Conservation (phyloP, 2,797 vertebrate species). For the Argyrosomus regius region DNA sequence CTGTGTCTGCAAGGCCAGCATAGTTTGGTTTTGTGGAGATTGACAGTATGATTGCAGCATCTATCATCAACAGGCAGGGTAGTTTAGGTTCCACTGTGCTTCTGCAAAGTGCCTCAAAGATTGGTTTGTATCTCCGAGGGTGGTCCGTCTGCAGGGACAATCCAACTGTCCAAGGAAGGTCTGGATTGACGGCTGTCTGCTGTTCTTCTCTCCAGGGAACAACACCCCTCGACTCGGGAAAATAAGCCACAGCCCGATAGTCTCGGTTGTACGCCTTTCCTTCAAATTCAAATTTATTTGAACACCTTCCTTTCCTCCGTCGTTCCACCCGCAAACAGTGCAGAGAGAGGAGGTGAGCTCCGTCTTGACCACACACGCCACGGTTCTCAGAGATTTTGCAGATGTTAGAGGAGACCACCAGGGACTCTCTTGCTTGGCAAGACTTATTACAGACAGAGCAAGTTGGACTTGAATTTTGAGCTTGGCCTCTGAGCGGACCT, state of each 20-base stretch:
- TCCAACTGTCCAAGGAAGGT: conserved; percentile 1
- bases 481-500: background rate
- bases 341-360: background rate
- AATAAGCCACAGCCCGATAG: background rate
- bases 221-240: background rate
- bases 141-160: background rate
- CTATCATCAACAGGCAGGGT: background rate
- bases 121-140: background rate
- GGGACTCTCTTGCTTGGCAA: conserved; percentile 1
- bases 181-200: background rate
- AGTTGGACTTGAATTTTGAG: conserved; percentile 3
- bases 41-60: background rate
- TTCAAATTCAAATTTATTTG: no score
- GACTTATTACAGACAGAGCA: background rate
- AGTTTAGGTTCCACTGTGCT: background rate
- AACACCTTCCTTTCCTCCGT: background rate
- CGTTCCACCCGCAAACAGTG: background rate
- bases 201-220: background rate
- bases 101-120: conserved; percentile 2
- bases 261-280: background rate
- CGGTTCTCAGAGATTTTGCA: conserved; percentile 12
- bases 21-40: background rate
- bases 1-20: background rate
- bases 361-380: conserved; percentile 4
- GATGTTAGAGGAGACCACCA: conserved; percentile 19